phyloP scores from a whole-genome alignment of 2,797 vertebrate species.

The Phoeniculus purpureus region DNA sequence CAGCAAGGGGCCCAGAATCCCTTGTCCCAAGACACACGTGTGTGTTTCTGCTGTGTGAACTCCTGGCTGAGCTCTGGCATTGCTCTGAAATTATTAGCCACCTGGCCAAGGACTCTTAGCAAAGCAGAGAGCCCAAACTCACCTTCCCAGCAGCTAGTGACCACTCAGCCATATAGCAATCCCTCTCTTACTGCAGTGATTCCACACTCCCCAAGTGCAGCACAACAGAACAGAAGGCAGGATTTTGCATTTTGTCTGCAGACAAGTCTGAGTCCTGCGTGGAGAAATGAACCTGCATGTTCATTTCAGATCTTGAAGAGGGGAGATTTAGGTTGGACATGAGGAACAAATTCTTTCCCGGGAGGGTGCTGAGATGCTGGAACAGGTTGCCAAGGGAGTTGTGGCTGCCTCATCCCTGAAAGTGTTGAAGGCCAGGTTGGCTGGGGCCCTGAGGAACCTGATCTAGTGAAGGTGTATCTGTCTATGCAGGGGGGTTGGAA shows the following conservation, averaged over 20 bases:
- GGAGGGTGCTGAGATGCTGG: too few species aligned
- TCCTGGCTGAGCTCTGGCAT: neutral
- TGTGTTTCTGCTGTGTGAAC: neutral
- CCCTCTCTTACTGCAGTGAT: neutral
- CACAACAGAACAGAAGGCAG: neutral
- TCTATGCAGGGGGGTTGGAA: too few species aligned
- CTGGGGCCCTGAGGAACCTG: too few species aligned
- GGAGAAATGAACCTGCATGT: neutral
- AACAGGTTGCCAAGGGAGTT: too few species aligned
- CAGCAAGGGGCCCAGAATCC: neutral
- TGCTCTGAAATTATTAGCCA: fast-evolving
- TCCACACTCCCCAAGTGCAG: neutral
- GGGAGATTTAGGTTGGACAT: too few species aligned
- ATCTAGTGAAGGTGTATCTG: too few species aligned
- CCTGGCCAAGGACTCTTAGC: neutral
- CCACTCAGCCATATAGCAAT: neutral
- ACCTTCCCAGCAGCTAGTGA: neutral
- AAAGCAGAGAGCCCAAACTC: neutral
- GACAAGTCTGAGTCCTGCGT: neutral
- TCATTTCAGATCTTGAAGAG: too few species aligned
- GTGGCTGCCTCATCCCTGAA: too few species aligned
- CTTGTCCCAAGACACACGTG: neutral
- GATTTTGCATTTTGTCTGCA: neutral
- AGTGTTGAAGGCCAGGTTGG: too few species aligned
- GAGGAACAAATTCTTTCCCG: too few species aligned